These are phyloP conservation scores for Pagetopsis macropterus DNA, from an alignment of 2,797 vertebrate genomes.

Conservation along the genomic window DNA sequence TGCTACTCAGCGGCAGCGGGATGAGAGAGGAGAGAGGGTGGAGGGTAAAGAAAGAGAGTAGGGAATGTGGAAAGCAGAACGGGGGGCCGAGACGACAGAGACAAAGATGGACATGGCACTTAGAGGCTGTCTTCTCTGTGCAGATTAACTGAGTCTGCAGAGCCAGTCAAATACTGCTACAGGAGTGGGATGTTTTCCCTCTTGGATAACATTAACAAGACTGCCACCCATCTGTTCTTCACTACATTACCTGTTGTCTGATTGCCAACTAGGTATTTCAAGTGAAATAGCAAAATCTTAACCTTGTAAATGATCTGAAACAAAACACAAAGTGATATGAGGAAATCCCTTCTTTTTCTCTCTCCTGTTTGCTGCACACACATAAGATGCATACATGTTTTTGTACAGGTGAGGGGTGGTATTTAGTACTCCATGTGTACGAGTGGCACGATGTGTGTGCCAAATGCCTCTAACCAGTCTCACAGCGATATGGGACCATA, in stretches of 20 bases:
- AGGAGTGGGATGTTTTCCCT: conserved; percentile 45
- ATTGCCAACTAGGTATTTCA: conserved; percentile 57
- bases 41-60: conserved; percentile 35
- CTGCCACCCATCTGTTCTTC: conserved; percentile 57
- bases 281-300: conserved; percentile 51
- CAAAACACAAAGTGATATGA: conserved; percentile 43
- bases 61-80: conserved; percentile 30
- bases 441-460: conserved; percentile 45
- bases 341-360: conserved; percentile 20
- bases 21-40: conserved; percentile 44
- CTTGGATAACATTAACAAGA: conserved; percentile 57
- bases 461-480: conserved; percentile 67
- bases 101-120: conserved; percentile 55
- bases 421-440: conserved; percentile 62
- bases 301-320: conserved; percentile 40
- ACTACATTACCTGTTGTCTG: conserved; percentile 59
- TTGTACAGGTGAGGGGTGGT: conserved; percentile 55
- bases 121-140: conserved; percentile 44
- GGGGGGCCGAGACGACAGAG: conserved; percentile 44
- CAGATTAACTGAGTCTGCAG: conserved; percentile 58
- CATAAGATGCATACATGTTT: conserved; percentile 34
- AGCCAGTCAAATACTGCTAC: conserved; percentile 34
- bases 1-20: conserved; percentile 43
- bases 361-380: conserved; percentile 32
- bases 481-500: conserved; percentile 65